Evolutionary conservation across 2,888 invertebrate species (phyloP).

Genomic region (Ormia ochracea): DNA sequence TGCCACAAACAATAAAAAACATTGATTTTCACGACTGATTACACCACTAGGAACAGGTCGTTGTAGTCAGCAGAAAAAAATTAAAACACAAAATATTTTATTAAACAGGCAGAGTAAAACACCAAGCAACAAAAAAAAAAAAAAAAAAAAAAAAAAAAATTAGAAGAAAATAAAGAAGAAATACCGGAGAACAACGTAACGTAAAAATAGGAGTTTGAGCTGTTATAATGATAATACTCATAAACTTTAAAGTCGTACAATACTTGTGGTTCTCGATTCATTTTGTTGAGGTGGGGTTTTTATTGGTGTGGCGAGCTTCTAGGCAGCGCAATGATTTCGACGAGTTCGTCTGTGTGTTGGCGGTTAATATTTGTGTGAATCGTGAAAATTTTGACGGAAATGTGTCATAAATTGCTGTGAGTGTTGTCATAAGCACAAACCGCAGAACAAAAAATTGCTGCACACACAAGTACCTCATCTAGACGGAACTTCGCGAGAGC

Average conservation of each 20-base stretch:
- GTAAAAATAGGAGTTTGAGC: slow-evolving; percentile 39
- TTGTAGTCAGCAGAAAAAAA: slow-evolving; percentile 34
- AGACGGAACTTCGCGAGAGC: slow-evolving; percentile 22
- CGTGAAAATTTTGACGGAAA: slow-evolving; percentile 74
- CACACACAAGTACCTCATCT: slow-evolving; percentile 39
- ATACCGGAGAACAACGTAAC: not conserved
- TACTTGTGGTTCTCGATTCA: not conserved
- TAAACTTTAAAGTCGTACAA: slow-evolving; percentile 49
- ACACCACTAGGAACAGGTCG: slow-evolving; percentile 63
- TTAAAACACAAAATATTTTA: not conserved
- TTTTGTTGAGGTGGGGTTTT: slow-evolving; percentile 4
- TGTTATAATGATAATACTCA: slow-evolving; percentile 58
- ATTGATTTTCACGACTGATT: slow-evolving; percentile 67
- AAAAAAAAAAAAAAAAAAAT: not conserved
- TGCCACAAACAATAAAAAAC: slow-evolving; percentile 50
- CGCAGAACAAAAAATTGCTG: slow-evolving; percentile 33
- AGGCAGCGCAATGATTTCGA: not conserved
- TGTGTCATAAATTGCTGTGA: slow-evolving; percentile 75
- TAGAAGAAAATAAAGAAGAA: not conserved
- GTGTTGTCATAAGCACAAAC: slow-evolving; percentile 68
- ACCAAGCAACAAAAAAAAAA: not conserved
- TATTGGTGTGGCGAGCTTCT: not conserved
- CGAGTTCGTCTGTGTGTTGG: slow-evolving; percentile 17
- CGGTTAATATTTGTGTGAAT: slow-evolving; percentile 59
- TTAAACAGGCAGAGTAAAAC: slow-evolving; percentile 23